Percentiles rank a stretch among this genome's conserved stretches.
phyloP scores from a whole-genome alignment of 2,113 vertebrate species.

The Benitochromis conjunctus region DNA sequence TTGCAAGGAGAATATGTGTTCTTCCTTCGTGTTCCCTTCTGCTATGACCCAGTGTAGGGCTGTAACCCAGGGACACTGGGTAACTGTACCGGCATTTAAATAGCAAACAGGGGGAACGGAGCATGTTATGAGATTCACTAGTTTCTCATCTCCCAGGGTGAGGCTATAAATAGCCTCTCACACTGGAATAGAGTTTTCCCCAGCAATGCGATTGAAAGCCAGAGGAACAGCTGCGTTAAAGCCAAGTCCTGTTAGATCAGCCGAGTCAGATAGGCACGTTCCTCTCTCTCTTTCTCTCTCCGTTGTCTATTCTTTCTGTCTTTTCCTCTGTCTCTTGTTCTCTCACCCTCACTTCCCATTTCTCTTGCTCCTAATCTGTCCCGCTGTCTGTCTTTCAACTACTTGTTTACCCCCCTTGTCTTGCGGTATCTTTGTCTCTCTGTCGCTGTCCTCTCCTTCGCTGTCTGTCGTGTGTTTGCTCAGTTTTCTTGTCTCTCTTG shows the following conservation, averaged over 20 bases:
- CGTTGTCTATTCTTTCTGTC: slow-evolving; percentile 7
- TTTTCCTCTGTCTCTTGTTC: neutral
- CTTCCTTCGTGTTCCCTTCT: neutral
- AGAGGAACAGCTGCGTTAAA: slow-evolving; percentile 75
- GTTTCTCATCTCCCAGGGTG: slow-evolving; percentile 61
- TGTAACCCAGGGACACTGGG: slow-evolving; percentile 57
- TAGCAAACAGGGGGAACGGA: slow-evolving; percentile 53
- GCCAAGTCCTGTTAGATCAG: slow-evolving; percentile 71
- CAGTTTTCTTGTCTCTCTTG: neutral
- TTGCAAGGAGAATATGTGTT: neutral
- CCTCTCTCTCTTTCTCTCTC: neutral
- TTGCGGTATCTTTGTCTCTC: neutral
- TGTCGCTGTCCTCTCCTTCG: neutral
- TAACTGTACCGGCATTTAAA: slow-evolving; percentile 67
- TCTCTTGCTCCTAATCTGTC: slow-evolving; percentile 3
- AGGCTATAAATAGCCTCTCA: slow-evolving; percentile 70
- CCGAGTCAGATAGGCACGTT: slow-evolving; percentile 49
- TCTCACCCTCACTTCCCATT: neutral
- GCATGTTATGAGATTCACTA: slow-evolving; percentile 60
- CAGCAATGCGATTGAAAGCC: slow-evolving; percentile 65
- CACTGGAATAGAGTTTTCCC: slow-evolving; percentile 75
- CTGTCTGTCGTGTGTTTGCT: neutral
- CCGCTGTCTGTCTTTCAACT: neutral
- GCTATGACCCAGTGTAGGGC: slow-evolving; percentile 40
- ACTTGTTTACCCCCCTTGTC: neutral